Conservation (phyloP, 2,113 vertebrate genomes). For the Sitta europaea region DNA sequence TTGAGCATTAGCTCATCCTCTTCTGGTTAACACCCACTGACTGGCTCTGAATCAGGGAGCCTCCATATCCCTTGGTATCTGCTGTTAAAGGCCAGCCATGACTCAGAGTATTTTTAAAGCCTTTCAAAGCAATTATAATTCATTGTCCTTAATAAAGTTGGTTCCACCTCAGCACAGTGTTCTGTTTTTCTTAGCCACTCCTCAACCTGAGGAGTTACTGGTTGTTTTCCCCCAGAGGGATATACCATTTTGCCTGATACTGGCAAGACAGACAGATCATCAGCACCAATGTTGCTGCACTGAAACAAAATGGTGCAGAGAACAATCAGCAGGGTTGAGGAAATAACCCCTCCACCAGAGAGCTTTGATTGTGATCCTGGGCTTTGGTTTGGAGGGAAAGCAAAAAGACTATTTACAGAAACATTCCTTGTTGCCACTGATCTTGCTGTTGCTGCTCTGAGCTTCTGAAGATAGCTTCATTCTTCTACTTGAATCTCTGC, state of each 20-base stretch:
- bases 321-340: not conserved
- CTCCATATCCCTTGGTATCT: constrained; percentile 22
- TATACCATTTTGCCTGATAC: not conserved
- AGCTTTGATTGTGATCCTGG: not conserved
- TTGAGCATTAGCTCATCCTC: constrained; percentile 62
- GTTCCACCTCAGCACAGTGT: constrained; percentile 55
- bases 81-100: constrained; percentile 46
- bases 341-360: not conserved
- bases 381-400: not conserved
- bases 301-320: not conserved
- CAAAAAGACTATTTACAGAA: not conserved
- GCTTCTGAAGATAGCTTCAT: constrained; percentile 9
- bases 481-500: constrained; percentile 51
- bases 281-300: not conserved
- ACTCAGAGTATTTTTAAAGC: constrained; percentile 38
- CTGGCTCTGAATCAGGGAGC: constrained; percentile 49
- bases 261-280: not conserved
- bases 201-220: not conserved
- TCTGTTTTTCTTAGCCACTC: constrained; percentile 40
- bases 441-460: constrained; percentile 12
- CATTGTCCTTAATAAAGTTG: constrained; percentile 72
- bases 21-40: constrained; percentile 28
- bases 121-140: constrained; percentile 62
- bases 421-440: constrained; percentile 6
- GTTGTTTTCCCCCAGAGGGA: not conserved